Base-by-base conservation (phyloP, 2,888 invertebrate genomes). In the Trissoscelio sp. region DNA sequence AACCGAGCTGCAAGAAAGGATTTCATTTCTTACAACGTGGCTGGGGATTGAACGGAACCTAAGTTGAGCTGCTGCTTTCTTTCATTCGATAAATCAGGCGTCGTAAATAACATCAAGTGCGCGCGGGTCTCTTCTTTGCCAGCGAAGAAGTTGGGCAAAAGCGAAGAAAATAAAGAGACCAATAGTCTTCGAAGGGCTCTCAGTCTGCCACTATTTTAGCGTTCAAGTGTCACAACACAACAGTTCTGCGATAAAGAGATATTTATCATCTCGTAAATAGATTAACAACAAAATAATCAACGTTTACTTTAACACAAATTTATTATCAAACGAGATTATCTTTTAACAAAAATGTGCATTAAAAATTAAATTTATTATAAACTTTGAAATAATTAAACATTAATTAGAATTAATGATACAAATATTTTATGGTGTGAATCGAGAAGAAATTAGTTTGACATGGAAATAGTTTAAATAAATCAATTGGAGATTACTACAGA, bases 31-130 rank as follows among this genome's bases (percentile, higher is more conserved):
- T 87, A 85, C 84, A 87, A 86, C 86, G 87, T 88, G 84, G 83
- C 80, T 83, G 80, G 84, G 86, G 87, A 88, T 88, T 84, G 87
- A 83, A 85, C 85, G 78, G 82, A 83, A 80, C 83, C 84, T 74
- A 80, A 74, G 83, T 87, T 88, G 86, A 87, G 86, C 87, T 85
- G 87, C 87, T 87, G 87, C 86, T 88, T 89, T 86, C 89, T 88
- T 87, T 88, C 86, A 85, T 87, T 87, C 89, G 89, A 90, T 90
- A 90, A 90, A 90, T 90, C 90, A 90, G 87, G 85, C 84, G 85
- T 87, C 90, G 88, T 90, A 90, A 90, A 90, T 90, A 90, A 89
- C 88, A 88, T 88, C 86, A 88, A 88, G 89, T 86, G 87, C 79
- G 87, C 79, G 81, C 84, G 83, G 81, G 82, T 83, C 83, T 86